Evolutionary conservation across 1,140 invertebrate genomes (phyloP), one percentile per base, ranked within the genome.

Genomic region (Zaprionus vittiger): DNA sequence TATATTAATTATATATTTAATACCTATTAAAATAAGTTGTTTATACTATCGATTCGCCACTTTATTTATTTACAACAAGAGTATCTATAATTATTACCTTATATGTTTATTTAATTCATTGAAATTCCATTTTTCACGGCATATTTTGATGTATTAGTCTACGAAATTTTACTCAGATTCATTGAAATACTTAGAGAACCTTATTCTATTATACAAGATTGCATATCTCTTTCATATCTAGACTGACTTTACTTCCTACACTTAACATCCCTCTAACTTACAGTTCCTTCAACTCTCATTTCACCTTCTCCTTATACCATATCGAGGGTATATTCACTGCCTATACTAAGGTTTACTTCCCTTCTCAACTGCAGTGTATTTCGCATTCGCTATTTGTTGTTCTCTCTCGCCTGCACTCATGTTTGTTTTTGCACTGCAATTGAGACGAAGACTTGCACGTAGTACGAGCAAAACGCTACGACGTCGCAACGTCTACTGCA

Each of bases 401-500:
- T 47, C 41, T 17, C 41, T 17, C n/a, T 44, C 12, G 0, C 5
- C 11, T 20, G 9, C 20, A 5, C 17, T 24, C 61, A 14, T 56
- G 37, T 44, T 69, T 56, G 57, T 47, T 75, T 64, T 41, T 64
- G 60, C 73, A 15, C 38, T 60, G 73, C 73, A 77, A 72, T 65
- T 72, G 68, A 75, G 60, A 61, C 61, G 22, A 60, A 34, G 68
- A 37, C n/a, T 55, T 59, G 62, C 56, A 56, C 57, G 62, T 77
- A 61, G 62, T 61, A 71, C 68, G 59, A 63, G 15, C 41, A 61
- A 47, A 52, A 38, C 17, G 68, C 31, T 34, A 34, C 31, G 9
- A 34, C 69, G 56, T 31, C 44, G 55, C 55, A 17, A 59, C 44
- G 67, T 59, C 15, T 54, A 68, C 55, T 54, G 71, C 63, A 28